Percentiles rank a stretch among this genome's conserved stretches.
Evolutionary conservation across 2,113 vertebrate species (phyloP).

Genomic region (Dasypus novemcinctus): DNA sequence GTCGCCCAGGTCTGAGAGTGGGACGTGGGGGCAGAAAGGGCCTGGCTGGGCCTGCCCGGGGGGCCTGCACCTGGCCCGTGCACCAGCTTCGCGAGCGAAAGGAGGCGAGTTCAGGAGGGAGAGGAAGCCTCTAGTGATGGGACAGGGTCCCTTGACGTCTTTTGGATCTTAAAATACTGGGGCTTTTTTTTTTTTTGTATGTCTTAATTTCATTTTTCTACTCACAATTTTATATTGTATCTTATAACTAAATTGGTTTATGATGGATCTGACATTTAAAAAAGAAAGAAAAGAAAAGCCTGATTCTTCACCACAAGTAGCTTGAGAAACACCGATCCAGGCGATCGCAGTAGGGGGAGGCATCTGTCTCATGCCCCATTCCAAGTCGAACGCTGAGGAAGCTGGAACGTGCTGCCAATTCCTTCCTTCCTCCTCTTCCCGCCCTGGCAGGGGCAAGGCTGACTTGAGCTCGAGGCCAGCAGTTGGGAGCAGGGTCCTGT

Average conservation of each 20-base stretch:
- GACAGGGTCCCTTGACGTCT: background rate
- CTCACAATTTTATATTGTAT: background rate
- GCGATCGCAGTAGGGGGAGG: fast-evolving
- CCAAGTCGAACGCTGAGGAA: background rate
- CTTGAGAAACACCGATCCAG: background rate
- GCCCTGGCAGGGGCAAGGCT: background rate
- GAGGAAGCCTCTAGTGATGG: background rate
- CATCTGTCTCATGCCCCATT: background rate
- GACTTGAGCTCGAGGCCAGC: background rate
- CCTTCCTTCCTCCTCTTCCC: background rate
- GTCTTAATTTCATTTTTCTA: background rate
- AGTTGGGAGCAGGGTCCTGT: background rate
- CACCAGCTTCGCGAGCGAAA: background rate
- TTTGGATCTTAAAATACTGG: background rate
- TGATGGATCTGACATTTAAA: background rate
- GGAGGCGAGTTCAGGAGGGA: background rate
- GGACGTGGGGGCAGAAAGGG: too few species aligned
- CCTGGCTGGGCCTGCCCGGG: too few species aligned
- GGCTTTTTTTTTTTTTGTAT: background rate
- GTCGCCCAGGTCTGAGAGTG: fast-evolving
- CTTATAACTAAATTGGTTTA: background rate
- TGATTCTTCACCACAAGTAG: background rate
- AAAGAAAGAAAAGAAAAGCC: background rate
- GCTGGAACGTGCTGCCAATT: background rate
- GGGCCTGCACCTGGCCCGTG: too few species aligned